A percentile compares a stretch with the other conserved stretches of the same genome.
phyloP scores from a whole-genome alignment of 2,888 invertebrate genomes.

The Anorthoa munda region DNA sequence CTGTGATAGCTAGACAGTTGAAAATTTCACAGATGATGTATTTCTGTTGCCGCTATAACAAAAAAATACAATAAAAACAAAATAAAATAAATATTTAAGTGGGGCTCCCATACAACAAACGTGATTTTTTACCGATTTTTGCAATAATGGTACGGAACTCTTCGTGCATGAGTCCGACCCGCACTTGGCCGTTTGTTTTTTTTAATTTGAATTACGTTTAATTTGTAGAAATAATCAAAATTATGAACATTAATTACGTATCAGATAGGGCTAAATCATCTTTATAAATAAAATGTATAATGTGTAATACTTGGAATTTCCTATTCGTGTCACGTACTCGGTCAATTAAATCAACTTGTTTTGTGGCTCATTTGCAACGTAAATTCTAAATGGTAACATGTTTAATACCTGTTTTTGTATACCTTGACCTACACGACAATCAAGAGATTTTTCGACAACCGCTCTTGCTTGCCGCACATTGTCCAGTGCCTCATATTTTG shows the following conservation, averaged over 20 bases:
- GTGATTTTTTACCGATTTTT: too few relatives aligned
- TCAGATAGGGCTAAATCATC: neutral
- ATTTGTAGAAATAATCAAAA: neutral
- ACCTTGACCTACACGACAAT: neutral
- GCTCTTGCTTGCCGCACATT: too few relatives aligned
- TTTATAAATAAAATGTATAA: neutral
- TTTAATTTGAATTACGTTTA: neutral
- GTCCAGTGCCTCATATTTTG: neutral
- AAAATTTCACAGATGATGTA: too few relatives aligned
- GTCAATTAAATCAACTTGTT: slow-evolving; percentile 5
- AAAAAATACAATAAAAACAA: too few relatives aligned
- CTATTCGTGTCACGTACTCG: neutral
- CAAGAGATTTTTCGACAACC: too few relatives aligned
- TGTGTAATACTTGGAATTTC: neutral
- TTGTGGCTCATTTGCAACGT: neutral
- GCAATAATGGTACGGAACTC: too few relatives aligned
- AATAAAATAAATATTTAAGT: too few relatives aligned
- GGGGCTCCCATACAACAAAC: too few relatives aligned
- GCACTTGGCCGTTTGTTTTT: too few relatives aligned
- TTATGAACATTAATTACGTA: neutral
- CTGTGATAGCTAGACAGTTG: too few relatives aligned
- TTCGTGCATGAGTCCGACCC: too few relatives aligned
- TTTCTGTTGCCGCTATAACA: too few relatives aligned
- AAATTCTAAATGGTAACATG: neutral
- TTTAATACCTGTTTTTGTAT: neutral